Evolutionary conservation across 2,797 vertebrate species (phyloP).

Genomic region (Cirrhinus mrigala): DNA sequence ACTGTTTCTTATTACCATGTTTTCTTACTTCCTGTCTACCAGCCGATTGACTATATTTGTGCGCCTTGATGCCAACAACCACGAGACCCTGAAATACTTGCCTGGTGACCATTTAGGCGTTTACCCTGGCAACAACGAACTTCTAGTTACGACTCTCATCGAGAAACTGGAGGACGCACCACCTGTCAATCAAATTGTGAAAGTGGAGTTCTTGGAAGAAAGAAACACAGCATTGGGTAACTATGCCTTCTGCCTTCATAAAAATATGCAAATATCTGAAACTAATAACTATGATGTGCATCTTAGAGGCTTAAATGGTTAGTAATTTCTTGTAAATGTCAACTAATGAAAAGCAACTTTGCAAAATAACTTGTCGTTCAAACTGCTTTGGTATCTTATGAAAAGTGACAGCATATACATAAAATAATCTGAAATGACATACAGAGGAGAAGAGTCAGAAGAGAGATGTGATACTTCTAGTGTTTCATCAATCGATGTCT

Average conservation of each 20-base stretch:
- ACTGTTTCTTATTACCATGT: not conserved
- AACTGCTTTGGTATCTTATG: not conserved
- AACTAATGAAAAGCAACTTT: not conserved
- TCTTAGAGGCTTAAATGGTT: not conserved
- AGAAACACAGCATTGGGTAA: slow-evolving; percentile 94
- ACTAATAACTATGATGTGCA: not conserved
- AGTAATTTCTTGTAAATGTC: not conserved
- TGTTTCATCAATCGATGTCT: not conserved
- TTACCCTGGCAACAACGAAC: slow-evolving; percentile 93
- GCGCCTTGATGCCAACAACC: slow-evolving; percentile 89
- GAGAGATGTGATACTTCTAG: not conserved
- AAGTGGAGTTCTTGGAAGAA: slow-evolving; percentile 95
- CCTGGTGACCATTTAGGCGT: slow-evolving; percentile 96
- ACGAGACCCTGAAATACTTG: slow-evolving; percentile 88
- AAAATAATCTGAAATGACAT: not conserved
- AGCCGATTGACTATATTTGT: slow-evolving; percentile 96
- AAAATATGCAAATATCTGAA: not conserved
- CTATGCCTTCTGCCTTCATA: not conserved
- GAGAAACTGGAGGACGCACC: slow-evolving; percentile 93
- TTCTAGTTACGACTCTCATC: slow-evolving; percentile 90
- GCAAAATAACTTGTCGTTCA: not conserved
- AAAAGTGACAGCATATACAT: slow-evolving; percentile 13
- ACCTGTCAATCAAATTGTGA: slow-evolving; percentile 92
- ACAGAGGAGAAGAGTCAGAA: not conserved
- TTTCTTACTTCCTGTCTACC: slow-evolving; percentile 8